Evolutionary conservation across 2,888 invertebrate genomes (phyloP).

Genomic region (Cheiracanthium punctorium): DNA sequence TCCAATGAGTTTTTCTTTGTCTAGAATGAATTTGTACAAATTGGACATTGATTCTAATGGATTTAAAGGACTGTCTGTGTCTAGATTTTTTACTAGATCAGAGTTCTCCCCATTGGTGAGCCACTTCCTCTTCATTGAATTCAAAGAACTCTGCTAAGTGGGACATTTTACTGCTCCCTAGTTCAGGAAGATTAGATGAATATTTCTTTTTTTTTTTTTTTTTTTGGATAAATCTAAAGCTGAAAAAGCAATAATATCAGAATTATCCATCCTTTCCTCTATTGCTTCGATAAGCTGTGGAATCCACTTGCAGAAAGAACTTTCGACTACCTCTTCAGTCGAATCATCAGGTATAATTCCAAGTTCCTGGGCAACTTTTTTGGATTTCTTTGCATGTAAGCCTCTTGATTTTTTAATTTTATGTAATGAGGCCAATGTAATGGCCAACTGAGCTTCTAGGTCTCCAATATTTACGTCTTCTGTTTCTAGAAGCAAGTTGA

Average conservation of each 20-base stretch:
- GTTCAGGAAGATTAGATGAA: too few species aligned
- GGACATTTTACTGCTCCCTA: too few species aligned
- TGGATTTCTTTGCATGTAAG: background rate
- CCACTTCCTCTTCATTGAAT: too few species aligned
- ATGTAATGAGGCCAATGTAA: background rate
- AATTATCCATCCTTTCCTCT: too few species aligned
- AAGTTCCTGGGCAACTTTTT: background rate
- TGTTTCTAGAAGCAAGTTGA: background rate
- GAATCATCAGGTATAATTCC: background rate
- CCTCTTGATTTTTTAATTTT: background rate
- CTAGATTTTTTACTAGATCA: background rate
- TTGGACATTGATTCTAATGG: background rate
- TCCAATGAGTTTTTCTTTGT: background rate
- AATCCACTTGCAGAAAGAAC: too few species aligned
- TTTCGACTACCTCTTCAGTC: background rate
- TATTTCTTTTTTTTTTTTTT: too few species aligned
- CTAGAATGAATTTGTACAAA: background rate
- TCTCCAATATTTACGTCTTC: background rate
- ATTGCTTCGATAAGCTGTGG: too few species aligned
- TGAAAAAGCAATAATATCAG: background rate
- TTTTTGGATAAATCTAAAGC: background rate
- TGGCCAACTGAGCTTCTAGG: too few species aligned
- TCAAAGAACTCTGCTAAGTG: too few species aligned
- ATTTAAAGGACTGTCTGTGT: background rate
- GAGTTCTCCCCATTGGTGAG: background rate